Percentiles rank a stretch among this genome's conserved stretches.
These are phyloP conservation scores for Urechis unicinctus DNA, from an alignment of 2,888 invertebrate genomes.

Conservation along the genomic window DNA sequence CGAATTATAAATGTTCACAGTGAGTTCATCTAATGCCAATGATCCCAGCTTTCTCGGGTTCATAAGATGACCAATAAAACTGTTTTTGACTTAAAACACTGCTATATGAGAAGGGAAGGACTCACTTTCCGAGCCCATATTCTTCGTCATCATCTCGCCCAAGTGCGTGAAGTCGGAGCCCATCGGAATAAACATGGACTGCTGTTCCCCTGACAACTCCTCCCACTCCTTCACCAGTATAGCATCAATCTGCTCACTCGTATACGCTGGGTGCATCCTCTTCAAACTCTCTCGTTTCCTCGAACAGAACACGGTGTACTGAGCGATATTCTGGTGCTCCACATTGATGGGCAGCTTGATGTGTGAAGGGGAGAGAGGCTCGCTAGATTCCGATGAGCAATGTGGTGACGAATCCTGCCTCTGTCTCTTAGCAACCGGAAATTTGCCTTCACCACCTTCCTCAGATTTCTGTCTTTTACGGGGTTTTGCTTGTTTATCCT, in stretches of 20 bases:
- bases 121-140: no score
- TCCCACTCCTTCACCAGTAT: conserved; percentile 18
- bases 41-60: no score
- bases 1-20: no score
- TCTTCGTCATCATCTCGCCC: conserved; percentile 8
- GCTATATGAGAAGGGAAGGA: no score
- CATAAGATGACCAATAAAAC: no score
- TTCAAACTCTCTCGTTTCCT: conserved; percentile 34
- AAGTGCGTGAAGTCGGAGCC: conserved; percentile 20
- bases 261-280: conserved; percentile 40
- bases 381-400: no score
- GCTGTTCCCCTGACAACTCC: conserved; percentile 16
- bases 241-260: conserved; percentile 27
- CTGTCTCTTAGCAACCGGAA: not conserved
- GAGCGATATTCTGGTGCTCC: conserved; percentile 15
- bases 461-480: no score
- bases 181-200: conserved; percentile 24
- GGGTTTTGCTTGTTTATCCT: no score
- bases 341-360: conserved; percentile 12
- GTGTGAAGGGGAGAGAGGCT: conserved; percentile 11
- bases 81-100: no score
- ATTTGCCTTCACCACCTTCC: no score
- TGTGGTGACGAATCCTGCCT: conserved; percentile 9
- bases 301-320: conserved; percentile 41
- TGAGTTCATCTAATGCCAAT: no score